phyloP scores from a whole-genome alignment of 1,140 invertebrate genomes.

The Panulirus ornatus region DNA sequence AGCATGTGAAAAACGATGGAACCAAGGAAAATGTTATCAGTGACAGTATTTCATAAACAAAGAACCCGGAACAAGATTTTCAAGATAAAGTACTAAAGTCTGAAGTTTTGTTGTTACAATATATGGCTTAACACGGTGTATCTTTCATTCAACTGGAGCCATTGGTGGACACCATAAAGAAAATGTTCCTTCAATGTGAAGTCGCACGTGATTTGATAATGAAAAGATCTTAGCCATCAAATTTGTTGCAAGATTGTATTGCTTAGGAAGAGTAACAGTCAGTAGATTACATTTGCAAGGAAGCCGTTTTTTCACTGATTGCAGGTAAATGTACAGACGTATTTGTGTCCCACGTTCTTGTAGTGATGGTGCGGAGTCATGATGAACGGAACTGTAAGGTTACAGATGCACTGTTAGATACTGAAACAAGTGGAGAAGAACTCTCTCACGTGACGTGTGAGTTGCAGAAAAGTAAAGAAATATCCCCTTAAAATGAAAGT shows the following conservation, averaged over 20 bases:
- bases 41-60: background rate
- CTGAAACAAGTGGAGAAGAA: slow-evolving; percentile 37
- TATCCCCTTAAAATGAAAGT: too few species aligned
- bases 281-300: slow-evolving; percentile 23
- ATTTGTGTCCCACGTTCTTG: slow-evolving; percentile 42
- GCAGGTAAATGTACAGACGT: slow-evolving; percentile 25
- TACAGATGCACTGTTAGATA: slow-evolving; percentile 52
- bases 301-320: slow-evolving; percentile 43
- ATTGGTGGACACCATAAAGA: slow-evolving; percentile 39
- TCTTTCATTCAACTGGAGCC: slow-evolving; percentile 42
- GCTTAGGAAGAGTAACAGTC: slow-evolving; percentile 39
- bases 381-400: too few species aligned
- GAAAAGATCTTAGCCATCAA: slow-evolving; percentile 37
- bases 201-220: background rate
- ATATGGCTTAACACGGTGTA: slow-evolving; percentile 48
- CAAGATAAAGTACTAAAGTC: slow-evolving; percentile 32
- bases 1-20: slow-evolving; percentile 42
- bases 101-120: slow-evolving; percentile 19
- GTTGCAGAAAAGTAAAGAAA: slow-evolving; percentile 36
- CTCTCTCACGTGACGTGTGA: slow-evolving; percentile 36
- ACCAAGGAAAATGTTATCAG: slow-evolving; percentile 30
- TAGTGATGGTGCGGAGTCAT: slow-evolving; percentile 33
- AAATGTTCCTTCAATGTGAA: slow-evolving; percentile 42
- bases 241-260: slow-evolving; percentile 43
- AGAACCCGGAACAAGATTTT: background rate